Base-by-base conservation (phyloP, 64 coral and sea anemone species). In the Montipora foliosa region DNA sequence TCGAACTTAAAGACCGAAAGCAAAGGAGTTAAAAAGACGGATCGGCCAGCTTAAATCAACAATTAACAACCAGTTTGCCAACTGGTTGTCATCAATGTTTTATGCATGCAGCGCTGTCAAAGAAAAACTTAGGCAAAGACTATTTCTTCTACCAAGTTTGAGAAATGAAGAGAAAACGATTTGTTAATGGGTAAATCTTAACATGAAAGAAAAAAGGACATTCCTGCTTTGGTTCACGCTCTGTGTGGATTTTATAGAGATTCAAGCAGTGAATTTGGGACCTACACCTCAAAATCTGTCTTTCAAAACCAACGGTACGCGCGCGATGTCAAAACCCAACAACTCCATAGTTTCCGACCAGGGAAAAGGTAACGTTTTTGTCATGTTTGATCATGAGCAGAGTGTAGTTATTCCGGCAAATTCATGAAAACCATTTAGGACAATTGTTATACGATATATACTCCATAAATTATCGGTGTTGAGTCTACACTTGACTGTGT, bases 31-130 rank as follows among this genome's bases (percentile, higher is more conserved):
- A 6, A 8, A 9, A 50, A 5, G 14, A 3, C 46, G 13, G 2
- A 10, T 16, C 37, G 7, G 19, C 0, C 44, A 49, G 19, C 2
- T 17, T 78, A 13, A 46, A 46, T 78, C 46, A 86, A 84, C 81
- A 86, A 86, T 71, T 21, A 60, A 72, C 17, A 86, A 86, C 82
- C 82, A 50, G 82, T 71, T 51, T 50, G 44, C 47, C 17, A 21
- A 3, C 82, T 71, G 82, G 82, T 86, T 37, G 47, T 86, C 47
- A 86, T 86, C 13, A 86, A 86, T 71, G 17, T 86, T 86, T 86
- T 16, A 86, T 86, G 8, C 25, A 86, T 86, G 8, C 44, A 71
- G n/a, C 8, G 46, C 46, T 20, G 67, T 47, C 15, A 68, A 67
- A 47, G 37, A n/a, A 86, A 86, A 73, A 15, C 4, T 7, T 60